Base-by-base conservation (phyloP, 2,888 invertebrate genomes). In the Dexiosoma caninum region DNA sequence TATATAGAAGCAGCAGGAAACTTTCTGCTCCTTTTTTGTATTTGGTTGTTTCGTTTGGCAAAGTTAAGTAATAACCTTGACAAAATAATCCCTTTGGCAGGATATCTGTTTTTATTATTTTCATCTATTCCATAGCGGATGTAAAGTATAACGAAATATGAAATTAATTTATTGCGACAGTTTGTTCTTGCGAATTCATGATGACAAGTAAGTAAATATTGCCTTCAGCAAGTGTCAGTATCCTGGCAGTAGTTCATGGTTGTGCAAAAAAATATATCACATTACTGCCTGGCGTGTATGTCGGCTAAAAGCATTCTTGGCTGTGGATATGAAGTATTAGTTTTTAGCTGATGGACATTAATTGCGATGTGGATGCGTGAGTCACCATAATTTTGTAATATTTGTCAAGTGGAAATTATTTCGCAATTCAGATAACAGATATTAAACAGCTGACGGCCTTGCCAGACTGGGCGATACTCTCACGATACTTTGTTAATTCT, bases 141-240 rank as follows among this genome's bases (percentile, higher is more conserved):
- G n/a, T 7, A 35, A 14, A 9, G 35, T 9, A 8, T 9, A 14
- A n/a, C 21, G 14, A 19, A 35, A 64, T 42, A 55, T 55, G 21
- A 59, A 62, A 55, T 64, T 19, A 72, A 72, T 72, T 62, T 62
- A 62, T 53, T 53, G 60, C 40, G 23, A 53, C 30, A 32, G 12
- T 53, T 62, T 42, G 30, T 23, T 64, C 62, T 14, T 30, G 55
- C 10, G 53, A 53, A 64, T 53, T 35, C 62, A 55, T 19, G 62
- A 53, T 55, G 72, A 62, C 62, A 62, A 55, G 62, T 64, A 72
- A 55, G 62, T 64, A 72, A 62, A 55, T 55, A 44, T 55, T 72
- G 62, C 53, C 32, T 35, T 23, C 23, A 72, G 57, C 23, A 62
- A 62, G 30, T 35, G 53, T 9, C 2, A 35, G 14, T 19, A 10